A percentile compares a stretch with the other conserved stretches of the same genome.
Conservation (phyloP, 1,140 invertebrate species). For the Cydia pomonella region DNA sequence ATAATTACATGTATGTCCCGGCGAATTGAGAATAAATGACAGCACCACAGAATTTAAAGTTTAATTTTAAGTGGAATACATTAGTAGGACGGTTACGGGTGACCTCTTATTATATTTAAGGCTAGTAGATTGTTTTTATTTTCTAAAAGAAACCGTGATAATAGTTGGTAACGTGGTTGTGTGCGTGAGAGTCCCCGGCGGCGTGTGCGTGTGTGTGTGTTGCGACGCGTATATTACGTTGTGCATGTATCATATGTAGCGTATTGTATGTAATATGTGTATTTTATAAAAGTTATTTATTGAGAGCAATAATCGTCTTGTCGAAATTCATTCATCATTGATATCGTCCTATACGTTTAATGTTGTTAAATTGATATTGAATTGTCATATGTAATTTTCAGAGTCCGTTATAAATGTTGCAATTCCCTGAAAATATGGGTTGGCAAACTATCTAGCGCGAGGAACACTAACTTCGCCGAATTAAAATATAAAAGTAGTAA, state of each 20-base stretch:
- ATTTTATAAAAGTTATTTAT: conserved; percentile 30
- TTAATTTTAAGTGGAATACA: conserved; percentile 67
- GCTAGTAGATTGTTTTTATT: conserved; percentile 69
- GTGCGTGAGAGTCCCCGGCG: conserved; percentile 65
- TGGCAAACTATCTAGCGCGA: too few relatives aligned
- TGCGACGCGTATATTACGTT: conserved; percentile 48
- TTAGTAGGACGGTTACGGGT: conserved; percentile 59
- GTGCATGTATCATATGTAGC: conserved; percentile 34
- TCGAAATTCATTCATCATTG: conserved; percentile 29
- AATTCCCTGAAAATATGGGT: background rate
- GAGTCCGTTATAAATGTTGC: background rate
- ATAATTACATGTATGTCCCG: too few relatives aligned
- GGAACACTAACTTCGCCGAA: too few relatives aligned
- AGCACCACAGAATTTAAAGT: conserved; percentile 34
- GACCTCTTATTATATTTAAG: conserved; percentile 73
- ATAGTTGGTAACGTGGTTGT: conserved; percentile 70
- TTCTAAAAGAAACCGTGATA: conserved; percentile 73
- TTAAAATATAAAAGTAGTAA: too few relatives aligned
- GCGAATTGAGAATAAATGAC: conserved; percentile 18
- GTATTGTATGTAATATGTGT: conserved; percentile 33
- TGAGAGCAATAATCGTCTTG: conserved; percentile 27
- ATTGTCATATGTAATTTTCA: background rate
- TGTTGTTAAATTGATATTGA: background rate
- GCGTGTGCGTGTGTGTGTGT: conserved; percentile 70
- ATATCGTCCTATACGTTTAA: background rate